A percentile compares a stretch with the other conserved stretches of the same genome.
Conservation (phyloP, 2,113 vertebrate genomes). For the Bucco capensis region DNA sequence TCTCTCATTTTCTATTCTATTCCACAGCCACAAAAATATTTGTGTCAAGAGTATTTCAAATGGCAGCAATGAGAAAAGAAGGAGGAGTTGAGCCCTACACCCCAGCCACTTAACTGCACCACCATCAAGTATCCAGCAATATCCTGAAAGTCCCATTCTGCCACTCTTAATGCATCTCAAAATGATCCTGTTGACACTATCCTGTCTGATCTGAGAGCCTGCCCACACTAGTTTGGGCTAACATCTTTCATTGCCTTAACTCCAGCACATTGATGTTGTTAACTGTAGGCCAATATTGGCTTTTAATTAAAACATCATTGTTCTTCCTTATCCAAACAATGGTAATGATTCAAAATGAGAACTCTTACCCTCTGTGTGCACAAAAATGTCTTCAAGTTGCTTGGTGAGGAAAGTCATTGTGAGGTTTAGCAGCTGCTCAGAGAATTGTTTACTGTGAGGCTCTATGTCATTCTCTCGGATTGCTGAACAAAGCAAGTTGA, state of each 20-base stretch:
- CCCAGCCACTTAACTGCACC: neutral
- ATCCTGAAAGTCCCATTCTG: neutral
- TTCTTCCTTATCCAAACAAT: neutral
- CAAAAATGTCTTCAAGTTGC: slow-evolving; percentile 80
- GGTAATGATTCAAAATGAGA: neutral
- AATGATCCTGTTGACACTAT: neutral
- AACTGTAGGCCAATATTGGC: neutral
- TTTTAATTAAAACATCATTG: neutral
- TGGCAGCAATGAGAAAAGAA: neutral
- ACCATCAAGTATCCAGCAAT: neutral
- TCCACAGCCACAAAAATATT: neutral
- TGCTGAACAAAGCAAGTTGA: slow-evolving; percentile 85
- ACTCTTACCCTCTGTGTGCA: slow-evolving; percentile 69
- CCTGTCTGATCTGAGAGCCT: neutral
- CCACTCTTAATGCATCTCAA: neutral
- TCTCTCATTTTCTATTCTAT: neutral
- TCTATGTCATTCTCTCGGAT: slow-evolving; percentile 86
- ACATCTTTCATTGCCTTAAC: neutral
- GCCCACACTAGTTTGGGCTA: neutral
- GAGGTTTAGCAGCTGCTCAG: slow-evolving; percentile 89
- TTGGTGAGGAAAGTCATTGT: slow-evolving; percentile 85
- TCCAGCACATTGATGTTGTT: neutral
- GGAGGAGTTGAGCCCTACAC: neutral
- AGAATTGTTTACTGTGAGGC: slow-evolving; percentile 89
- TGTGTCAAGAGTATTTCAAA: neutral